phyloP scores from a whole-genome alignment of 2,113 vertebrate genomes.

The Hymenochirus boettgeri region DNA sequence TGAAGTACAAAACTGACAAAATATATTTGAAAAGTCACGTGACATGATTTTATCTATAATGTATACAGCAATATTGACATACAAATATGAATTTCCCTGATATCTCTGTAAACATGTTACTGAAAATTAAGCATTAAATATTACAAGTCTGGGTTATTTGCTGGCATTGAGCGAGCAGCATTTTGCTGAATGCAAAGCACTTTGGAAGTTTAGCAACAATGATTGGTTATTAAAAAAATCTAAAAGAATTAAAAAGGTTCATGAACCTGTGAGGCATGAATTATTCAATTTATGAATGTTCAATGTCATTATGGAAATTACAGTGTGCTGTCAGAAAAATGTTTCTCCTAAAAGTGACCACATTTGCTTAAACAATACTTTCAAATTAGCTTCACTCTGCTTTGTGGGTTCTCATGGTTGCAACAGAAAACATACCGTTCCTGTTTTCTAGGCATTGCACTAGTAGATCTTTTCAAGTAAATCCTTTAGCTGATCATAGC shows the following conservation, averaged over 20 bases:
- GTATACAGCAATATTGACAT: neutral
- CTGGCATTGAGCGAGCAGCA: neutral
- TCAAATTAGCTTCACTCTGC: neutral
- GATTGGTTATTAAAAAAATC: no score
- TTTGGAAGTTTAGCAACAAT: neutral
- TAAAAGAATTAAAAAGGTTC: no score
- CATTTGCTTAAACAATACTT: slow-evolving; percentile 13
- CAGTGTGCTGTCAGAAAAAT: neutral
- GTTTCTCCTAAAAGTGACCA: slow-evolving; percentile 10
- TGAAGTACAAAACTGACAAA: neutral
- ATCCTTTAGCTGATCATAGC: neutral
- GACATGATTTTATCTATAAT: neutral
- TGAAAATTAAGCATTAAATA: neutral
- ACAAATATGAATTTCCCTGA: neutral
- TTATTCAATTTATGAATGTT: no score
- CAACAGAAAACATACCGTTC: slow-evolving; percentile 12
- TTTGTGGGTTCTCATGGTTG: slow-evolving; percentile 26
- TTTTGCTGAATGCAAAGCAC: neutral
- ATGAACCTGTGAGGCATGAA: no score
- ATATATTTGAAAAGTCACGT: neutral
- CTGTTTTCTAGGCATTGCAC: slow-evolving; percentile 23
- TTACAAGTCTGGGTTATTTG: neutral
- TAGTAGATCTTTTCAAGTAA: slow-evolving; percentile 17
- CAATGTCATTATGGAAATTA: slow-evolving; percentile 7
- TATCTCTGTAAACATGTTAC: neutral